Conservation (phyloP, 2,888 invertebrate genomes). For the Pecten maximus region DNA sequence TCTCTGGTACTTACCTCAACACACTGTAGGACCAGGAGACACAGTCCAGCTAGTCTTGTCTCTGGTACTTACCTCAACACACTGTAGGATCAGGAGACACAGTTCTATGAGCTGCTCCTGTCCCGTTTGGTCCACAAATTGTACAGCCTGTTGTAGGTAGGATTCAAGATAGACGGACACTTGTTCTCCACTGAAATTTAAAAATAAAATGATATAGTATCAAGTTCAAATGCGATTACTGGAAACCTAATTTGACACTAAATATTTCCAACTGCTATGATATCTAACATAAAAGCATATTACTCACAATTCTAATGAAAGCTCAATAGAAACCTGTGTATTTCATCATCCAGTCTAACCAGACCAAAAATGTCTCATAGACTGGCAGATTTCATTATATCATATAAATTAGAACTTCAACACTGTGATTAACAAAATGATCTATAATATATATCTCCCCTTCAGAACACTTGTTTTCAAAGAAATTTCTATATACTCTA, state of each 20-base stretch:
- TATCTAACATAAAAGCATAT: too few relatives aligned
- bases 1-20: conserved; percentile 64
- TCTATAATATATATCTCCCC: too few relatives aligned
- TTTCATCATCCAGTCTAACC: too few relatives aligned
- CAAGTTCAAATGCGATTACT: too few relatives aligned
- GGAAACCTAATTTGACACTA: too few relatives aligned
- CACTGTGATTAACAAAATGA: not conserved
- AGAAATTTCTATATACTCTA: too few relatives aligned
- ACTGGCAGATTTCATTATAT: not conserved
- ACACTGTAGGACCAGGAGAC: conserved; percentile 69
- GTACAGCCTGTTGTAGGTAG: conserved; percentile 64
- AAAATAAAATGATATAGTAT: not conserved
- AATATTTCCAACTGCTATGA: too few relatives aligned
- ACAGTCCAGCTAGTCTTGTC: conserved; percentile 61
- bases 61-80: too few relatives aligned
- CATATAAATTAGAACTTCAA: not conserved
- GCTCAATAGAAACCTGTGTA: too few relatives aligned
- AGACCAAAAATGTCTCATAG: not conserved
- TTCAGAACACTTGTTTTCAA: too few relatives aligned
- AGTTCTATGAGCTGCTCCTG: conserved; percentile 41
- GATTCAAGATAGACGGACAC: conserved; percentile 65
- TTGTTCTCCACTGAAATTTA: conserved; percentile 63
- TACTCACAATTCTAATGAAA: too few relatives aligned
- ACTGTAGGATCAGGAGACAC: conserved; percentile 35
- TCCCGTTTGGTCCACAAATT: conserved; percentile 46